These are phyloP conservation scores for Alentia gelatinosa DNA, from an alignment of 2,888 invertebrate species.

Conservation along the genomic window DNA sequence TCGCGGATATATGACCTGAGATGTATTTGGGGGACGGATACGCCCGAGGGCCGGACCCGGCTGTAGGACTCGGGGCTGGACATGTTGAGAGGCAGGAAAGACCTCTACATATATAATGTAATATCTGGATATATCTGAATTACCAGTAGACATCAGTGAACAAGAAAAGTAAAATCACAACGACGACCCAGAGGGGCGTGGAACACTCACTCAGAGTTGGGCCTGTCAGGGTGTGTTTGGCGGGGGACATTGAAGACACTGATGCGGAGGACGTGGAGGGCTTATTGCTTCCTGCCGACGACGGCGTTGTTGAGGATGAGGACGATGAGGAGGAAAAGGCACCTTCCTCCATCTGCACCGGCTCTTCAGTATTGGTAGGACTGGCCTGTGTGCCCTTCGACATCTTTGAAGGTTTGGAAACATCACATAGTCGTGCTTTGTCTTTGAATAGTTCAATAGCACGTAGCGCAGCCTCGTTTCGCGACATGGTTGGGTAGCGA, in stretches of 20 bases:
- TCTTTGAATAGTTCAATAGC: slow-evolving; percentile 92
- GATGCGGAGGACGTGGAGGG: slow-evolving; percentile 30
- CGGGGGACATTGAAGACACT: neutral
- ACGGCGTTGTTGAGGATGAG: slow-evolving; percentile 55
- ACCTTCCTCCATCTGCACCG: neutral
- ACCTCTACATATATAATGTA: too few species aligned
- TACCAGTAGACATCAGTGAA: too few species aligned
- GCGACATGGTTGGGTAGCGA: slow-evolving; percentile 84
- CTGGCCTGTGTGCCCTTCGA: slow-evolving; percentile 35
- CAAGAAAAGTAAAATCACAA: too few species aligned
- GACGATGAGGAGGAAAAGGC: slow-evolving; percentile 6
- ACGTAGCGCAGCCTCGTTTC: slow-evolving; percentile 94
- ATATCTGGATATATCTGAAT: too few species aligned
- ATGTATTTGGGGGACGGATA: too few species aligned
- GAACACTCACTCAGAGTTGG: neutral
- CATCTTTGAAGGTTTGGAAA: slow-evolving; percentile 47
- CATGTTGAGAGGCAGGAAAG: too few species aligned
- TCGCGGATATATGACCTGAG: too few species aligned
- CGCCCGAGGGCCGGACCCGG: too few species aligned
- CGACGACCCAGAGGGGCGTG: too few species aligned
- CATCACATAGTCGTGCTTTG: slow-evolving; percentile 90
- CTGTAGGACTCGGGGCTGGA: too few species aligned
- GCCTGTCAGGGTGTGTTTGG: neutral
- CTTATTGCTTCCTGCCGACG: slow-evolving; percentile 51
- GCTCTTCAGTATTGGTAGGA: neutral